Conservation (phyloP, 2,888 invertebrate species). For the Reticulitermes lucifugus region DNA sequence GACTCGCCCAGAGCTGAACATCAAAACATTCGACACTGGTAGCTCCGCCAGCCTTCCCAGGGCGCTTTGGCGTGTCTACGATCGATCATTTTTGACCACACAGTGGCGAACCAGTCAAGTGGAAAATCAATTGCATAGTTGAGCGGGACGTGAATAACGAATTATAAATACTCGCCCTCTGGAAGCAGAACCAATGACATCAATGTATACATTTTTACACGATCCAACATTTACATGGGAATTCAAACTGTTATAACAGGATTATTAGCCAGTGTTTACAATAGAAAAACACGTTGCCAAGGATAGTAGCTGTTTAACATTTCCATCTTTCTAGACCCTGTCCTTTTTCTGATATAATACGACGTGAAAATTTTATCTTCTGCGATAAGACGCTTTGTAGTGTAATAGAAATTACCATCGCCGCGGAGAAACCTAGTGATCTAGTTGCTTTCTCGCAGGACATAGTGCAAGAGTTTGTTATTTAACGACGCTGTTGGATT, state of each 20-base stretch:
- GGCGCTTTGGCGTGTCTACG: neutral
- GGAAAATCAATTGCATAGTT: slow-evolving; percentile 9
- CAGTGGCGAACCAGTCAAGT: neutral
- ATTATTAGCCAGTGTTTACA: neutral
- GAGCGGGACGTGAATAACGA: neutral
- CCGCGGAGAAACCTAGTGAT: too few species aligned
- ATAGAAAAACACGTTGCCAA: neutral
- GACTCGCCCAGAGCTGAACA: neutral
- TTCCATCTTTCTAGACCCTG: too few species aligned
- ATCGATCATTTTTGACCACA: slow-evolving; percentile 21
- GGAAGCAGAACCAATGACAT: neutral
- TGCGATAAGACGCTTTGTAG: too few species aligned
- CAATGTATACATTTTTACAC: neutral
- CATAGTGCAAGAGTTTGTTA: too few species aligned
- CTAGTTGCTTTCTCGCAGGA: too few species aligned
- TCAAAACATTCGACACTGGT: neutral
- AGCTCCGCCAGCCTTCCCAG: too few species aligned
- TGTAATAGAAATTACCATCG: too few species aligned
- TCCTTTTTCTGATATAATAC: too few species aligned
- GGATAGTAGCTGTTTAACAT: neutral
- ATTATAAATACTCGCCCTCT: neutral
- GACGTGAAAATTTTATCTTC: too few species aligned
- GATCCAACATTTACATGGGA: neutral
- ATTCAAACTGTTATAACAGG: neutral
- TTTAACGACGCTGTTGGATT: too few species aligned